Conservation (phyloP, 2,113 vertebrate species). For the Hydropotes inermis region DNA sequence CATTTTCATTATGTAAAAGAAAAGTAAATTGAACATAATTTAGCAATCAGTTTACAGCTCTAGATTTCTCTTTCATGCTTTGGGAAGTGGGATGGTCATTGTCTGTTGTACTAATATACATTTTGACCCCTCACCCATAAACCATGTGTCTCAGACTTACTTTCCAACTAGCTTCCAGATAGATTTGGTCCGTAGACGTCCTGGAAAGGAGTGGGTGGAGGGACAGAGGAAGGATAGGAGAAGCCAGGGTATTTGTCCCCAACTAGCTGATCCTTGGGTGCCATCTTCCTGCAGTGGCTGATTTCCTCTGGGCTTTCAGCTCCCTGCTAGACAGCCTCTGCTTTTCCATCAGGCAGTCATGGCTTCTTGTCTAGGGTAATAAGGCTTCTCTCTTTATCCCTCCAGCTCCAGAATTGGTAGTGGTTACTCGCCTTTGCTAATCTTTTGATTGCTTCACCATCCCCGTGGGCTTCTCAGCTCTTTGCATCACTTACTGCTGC, state of each 20-base stretch:
- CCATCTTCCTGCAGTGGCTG: not conserved
- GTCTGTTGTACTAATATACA: not conserved
- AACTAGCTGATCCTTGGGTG: not conserved
- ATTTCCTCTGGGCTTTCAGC: not conserved
- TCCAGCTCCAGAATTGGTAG: not conserved
- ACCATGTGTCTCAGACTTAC: not conserved
- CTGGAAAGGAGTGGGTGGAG: rapidly evolving
- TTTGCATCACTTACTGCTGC: not conserved
- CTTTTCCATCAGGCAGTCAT: not conserved
- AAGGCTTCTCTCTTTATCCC: not conserved
- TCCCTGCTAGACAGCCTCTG: not conserved
- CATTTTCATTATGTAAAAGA: constrained; percentile 45
- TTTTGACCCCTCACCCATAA: not conserved
- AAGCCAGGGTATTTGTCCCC: not conserved
- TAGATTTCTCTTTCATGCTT: constrained; percentile 8
- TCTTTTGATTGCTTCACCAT: not conserved
- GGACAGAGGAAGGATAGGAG: not conserved
- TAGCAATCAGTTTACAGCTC: not conserved
- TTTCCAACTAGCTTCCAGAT: not conserved
- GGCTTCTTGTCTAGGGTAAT: not conserved
- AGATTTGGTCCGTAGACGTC: not conserved
- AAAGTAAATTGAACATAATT: constrained; percentile 42
- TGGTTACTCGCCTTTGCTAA: not conserved
- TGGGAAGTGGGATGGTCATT: not conserved
- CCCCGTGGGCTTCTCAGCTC: not conserved